Evolutionary conservation across 1,140 invertebrate species (phyloP).

Genomic region (Aphaenogaster rudis): DNA sequence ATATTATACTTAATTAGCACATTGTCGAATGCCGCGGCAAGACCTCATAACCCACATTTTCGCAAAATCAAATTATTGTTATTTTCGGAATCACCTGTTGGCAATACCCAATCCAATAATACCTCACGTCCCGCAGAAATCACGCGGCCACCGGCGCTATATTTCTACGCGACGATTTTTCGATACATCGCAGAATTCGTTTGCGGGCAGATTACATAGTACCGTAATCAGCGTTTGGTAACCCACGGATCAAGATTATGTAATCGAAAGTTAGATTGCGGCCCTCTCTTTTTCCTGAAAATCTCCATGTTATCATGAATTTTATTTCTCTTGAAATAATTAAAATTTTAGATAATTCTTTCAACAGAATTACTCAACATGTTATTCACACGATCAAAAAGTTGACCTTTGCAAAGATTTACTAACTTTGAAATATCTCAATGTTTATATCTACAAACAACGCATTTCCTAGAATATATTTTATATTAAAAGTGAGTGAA

Average conservation of each 20-base stretch:
- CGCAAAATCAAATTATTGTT: conserved; percentile 76
- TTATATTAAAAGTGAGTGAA: conserved; percentile 10
- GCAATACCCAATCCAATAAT: conserved; percentile 77
- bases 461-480: neutral
- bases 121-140: conserved; percentile 71
- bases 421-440: neutral
- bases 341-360: conserved; percentile 2
- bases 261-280: conserved; percentile 9
- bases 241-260: neutral
- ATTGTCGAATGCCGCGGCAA: conserved; percentile 68
- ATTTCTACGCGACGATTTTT: conserved; percentile 69
- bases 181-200: conserved; percentile 68
- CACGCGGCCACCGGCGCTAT: conserved; percentile 63
- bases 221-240: conserved; percentile 14
- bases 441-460: neutral
- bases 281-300: neutral
- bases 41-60: conserved; percentile 74
- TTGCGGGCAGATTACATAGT: conserved; percentile 49
- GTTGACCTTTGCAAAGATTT: neutral
- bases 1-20: conserved; percentile 74
- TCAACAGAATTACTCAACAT: conserved; percentile 4
- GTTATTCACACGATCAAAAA: neutral
- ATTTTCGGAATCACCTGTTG: conserved; percentile 78
- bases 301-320: neutral
- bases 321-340: neutral